phyloP scores from a whole-genome alignment of 53 echinoderm and acorn worm species.

The Arbacia lixula region DNA sequence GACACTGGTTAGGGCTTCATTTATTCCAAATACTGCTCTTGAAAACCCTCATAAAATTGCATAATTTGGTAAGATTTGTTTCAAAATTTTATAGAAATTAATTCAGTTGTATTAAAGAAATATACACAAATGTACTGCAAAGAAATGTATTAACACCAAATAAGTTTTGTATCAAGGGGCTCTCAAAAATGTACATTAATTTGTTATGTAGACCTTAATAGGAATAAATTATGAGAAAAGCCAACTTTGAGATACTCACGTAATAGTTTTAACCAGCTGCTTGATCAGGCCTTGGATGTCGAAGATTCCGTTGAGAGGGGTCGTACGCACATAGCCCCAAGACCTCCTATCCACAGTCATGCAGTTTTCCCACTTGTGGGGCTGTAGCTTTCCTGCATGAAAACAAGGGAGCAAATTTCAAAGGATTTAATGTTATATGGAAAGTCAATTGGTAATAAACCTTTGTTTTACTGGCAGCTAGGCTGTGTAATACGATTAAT shows the following conservation, averaged over 20 bases:
- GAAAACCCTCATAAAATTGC: neutral
- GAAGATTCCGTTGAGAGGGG: neutral
- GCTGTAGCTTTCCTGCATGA: conserved; percentile 68
- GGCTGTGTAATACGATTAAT: too few species aligned
- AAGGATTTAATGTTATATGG: too few species aligned
- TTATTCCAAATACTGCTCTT: neutral
- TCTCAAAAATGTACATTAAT: too few species aligned
- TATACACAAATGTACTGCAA: too few species aligned
- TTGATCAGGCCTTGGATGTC: conserved; percentile 6
- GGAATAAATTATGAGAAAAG: neutral
- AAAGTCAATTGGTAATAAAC: too few species aligned
- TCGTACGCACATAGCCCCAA: conserved; percentile 77
- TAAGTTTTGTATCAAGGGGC: too few species aligned
- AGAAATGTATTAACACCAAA: too few species aligned
- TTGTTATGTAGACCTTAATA: neutral
- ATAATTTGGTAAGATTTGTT: neutral
- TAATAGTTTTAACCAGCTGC: conserved; percentile 36
- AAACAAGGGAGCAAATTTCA: neutral
- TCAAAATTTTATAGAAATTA: too few species aligned
- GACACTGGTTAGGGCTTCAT: neutral
- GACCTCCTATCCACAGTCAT: conserved; percentile 87
- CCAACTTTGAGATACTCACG: conserved; percentile 23
- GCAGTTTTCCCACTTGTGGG: conserved; percentile 92
- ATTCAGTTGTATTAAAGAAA: too few species aligned
- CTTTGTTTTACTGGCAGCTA: too few species aligned